Evolutionary conservation across 2,797 vertebrate species (phyloP), one percentile per base, ranked within the genome.

Genomic region (Catostomus latipinnis): DNA sequence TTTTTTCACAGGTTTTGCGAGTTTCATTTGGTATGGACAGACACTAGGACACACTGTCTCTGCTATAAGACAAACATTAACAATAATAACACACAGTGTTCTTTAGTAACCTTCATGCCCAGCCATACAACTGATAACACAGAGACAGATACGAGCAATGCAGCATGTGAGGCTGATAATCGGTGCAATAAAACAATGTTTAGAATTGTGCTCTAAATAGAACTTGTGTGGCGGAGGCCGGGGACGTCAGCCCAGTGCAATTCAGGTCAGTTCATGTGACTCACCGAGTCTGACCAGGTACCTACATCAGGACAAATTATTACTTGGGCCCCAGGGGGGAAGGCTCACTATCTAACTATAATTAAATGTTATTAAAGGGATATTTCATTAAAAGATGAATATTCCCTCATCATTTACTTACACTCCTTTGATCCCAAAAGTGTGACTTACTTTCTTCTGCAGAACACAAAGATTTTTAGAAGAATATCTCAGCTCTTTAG

Each of bases 191-290:
- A 46, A 22, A 8, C 8, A 10, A 70, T 0, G 48, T 62, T 74
- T n/a, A 52, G 11, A 62, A 50, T 34, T 62, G 10, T 43, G 48
- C 18, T 62, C 34, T 43, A 10, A 5, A 10, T 52, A 48, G n/a
- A 34, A 16, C 48, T 49, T 53, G 7, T 13, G 48, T 73, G 48
- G 49, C 10, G 4, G 0, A 8, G 22, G 16, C 18, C 0, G 0
- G 18, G 50, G 46, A 74, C 0, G 0, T 50, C 48, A 73, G 16
- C 16, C 16, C 46, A 14, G 6, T 57, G 34, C 34, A 34, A 34
- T 34, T 34, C 34, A 34, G 45, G 34, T 6, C 70, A 48, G n/a
- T 72, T 16, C 48, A 14, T 49, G 70, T 72, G 70, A 72, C 43
- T 48, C 70, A 67, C 65, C 5, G 2, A 50, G 65, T 18, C 45